These are phyloP conservation scores for Melikaiella ostensackeni DNA, from an alignment of 2,888 invertebrate species.

Conservation along the genomic window DNA sequence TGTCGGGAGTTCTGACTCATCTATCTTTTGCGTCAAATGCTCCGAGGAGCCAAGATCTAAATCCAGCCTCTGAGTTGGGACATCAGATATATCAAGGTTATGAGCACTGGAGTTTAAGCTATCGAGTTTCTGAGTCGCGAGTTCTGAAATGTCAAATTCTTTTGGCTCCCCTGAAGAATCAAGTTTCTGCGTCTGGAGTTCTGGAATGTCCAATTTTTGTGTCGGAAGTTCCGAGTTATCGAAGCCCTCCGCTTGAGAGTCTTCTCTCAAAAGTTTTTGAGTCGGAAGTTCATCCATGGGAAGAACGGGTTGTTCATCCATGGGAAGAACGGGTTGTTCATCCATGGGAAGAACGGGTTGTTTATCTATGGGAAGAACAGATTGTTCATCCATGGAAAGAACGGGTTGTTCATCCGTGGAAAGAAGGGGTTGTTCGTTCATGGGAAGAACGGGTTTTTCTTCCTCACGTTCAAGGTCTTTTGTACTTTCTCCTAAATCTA, in stretches of 20 bases:
- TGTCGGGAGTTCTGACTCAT: neutral
- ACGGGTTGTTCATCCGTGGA: neutral
- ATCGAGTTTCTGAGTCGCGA: neutral
- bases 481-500: neutral
- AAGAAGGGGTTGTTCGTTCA: neutral
- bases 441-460: neutral
- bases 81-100: neutral
- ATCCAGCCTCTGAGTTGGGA: neutral
- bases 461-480: neutral
- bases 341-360: neutral
- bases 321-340: neutral
- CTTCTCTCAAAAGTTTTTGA: neutral
- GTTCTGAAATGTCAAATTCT: neutral
- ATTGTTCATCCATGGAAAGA: neutral
- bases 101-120: neutral
- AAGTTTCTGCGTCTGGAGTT: conserved; percentile 4
- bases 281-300: neutral
- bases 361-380: neutral
- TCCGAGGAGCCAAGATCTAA: neutral
- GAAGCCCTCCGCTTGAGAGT: neutral
- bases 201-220: neutral
- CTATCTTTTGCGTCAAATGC: neutral
- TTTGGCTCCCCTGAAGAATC: neutral
- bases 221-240: neutral
- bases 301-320: neutral